phyloP scores from a whole-genome alignment of 2,888 invertebrate genomes.

The Eulithis prunata region DNA sequence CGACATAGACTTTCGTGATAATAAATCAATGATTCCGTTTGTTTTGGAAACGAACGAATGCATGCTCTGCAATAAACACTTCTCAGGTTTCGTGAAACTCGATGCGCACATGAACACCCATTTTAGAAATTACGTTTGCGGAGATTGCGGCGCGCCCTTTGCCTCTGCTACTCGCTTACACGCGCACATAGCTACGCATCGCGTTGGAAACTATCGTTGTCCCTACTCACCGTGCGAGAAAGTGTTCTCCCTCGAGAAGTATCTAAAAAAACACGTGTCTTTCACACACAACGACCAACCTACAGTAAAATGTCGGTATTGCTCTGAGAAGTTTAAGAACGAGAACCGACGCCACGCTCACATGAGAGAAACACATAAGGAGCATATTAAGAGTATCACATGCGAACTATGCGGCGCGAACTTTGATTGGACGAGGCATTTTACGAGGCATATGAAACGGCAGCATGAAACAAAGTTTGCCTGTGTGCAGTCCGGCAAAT shows the following conservation, averaged over 20 bases:
- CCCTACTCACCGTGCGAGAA: constrained; percentile 73
- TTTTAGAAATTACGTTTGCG: constrained; percentile 65
- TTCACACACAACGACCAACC: constrained; percentile 50
- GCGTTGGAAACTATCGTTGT: constrained; percentile 55
- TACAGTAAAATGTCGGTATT: constrained; percentile 58
- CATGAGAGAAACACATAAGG: constrained; percentile 51
- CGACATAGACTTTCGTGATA: constrained; percentile 50
- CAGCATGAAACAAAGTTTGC: neutral
- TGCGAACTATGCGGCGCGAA: constrained; percentile 70
- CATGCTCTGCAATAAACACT: constrained; percentile 55
- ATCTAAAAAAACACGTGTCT: constrained; percentile 57
- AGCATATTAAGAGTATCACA: constrained; percentile 48
- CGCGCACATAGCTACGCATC: constrained; percentile 71
- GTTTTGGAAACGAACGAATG: constrained; percentile 51
- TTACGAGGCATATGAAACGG: constrained; percentile 63
- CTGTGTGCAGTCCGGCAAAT: constrained; percentile 47
- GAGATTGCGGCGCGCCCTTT: constrained; percentile 65
- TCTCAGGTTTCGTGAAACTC: constrained; percentile 52
- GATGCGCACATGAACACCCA: constrained; percentile 72
- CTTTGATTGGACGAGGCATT: constrained; percentile 73
- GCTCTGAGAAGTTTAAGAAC: constrained; percentile 50
- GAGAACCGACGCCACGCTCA: constrained; percentile 56
- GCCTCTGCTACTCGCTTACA: constrained; percentile 51
- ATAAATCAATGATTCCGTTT: constrained; percentile 61
- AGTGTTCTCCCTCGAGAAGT: constrained; percentile 64